Base-by-base conservation (phyloP, 1,140 invertebrate genomes). In the Drosophila tsacasi region DNA sequence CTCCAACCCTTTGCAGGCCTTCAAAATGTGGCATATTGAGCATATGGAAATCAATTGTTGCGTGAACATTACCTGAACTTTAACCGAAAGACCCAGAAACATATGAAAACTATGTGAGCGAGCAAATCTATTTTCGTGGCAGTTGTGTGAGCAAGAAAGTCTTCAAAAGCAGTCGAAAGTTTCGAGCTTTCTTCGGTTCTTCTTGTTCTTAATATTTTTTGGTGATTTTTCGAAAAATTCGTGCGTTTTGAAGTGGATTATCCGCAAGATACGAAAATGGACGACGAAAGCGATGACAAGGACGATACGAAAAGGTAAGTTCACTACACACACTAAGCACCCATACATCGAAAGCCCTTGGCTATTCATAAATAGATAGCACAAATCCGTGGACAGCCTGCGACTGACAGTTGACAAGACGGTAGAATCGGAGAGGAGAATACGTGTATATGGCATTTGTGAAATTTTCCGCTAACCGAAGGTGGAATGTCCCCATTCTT, bases 221-320 rank as follows among this genome's bases (percentile, higher is more conserved):
- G 50, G 61, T 58, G 57, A 30, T 65, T 61, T 50, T 68, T 52
- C 0, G 1, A 23, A 42, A 46, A 57, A 50, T 54, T 69, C 55
- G 23, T 55, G 50, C 50, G 17, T 13, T 58, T 74, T 27, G 57
- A 59, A 66, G 75, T 79, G 91, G 87, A 92, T 82, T 92, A 84
- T 46, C 69, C 74, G 61, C 74, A 59, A 79, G 59, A 81, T 49
- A 55, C 77, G 17, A 92, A 90, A 49, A 95, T 95, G 94, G 95
- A 96, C 75, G 95, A 96, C 87, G 95, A 95, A 68, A 95, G 94
- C 68, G 95, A 96, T 82, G 95, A 96, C 77, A 95, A 95, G 85
- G 95, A 95, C 91, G 95, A 96, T 83, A 94, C 95, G 46, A 96
- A 96, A 94, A 93, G 95, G 95, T 96, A 93, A 93, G 81, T 37